These are phyloP conservation scores for Lasioglossum vierecki DNA, from an alignment of 2,888 invertebrate species.

Conservation along the genomic window DNA sequence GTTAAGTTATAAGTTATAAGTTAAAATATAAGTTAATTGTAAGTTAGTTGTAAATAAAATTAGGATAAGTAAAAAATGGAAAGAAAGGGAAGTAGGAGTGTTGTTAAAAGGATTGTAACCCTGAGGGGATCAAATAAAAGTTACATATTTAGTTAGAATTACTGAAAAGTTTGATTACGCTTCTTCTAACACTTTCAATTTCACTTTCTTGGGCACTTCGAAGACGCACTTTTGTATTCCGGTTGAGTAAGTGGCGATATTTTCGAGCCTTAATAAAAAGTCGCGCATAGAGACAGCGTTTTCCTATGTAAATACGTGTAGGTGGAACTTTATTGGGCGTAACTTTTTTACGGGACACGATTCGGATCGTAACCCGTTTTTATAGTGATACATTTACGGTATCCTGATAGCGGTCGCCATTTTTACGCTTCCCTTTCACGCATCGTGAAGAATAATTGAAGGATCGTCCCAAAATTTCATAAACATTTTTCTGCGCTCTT, in stretches of 20 bases:
- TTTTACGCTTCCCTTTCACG: slow-evolving; percentile 13
- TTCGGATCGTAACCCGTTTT: slow-evolving; percentile 23
- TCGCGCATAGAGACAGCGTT: background rate
- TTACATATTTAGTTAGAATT: background rate
- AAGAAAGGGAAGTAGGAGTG: too few species aligned
- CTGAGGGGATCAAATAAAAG: too few species aligned
- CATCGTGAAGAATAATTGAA: background rate
- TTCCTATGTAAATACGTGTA: background rate
- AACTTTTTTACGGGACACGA: slow-evolving; percentile 33
- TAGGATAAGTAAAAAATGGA: too few species aligned
- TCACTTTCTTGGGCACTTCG: background rate
- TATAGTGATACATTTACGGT: slow-evolving; percentile 28
- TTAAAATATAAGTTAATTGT: too few species aligned
- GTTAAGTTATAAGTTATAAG: too few species aligned
- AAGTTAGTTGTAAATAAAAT: too few species aligned
- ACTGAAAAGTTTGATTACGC: background rate
- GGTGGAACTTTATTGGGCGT: slow-evolving; percentile 19
- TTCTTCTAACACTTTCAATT: background rate
- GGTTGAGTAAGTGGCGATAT: background rate
- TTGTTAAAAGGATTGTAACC: too few species aligned
- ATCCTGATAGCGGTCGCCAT: slow-evolving; percentile 24
- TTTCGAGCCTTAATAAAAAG: slow-evolving; percentile 20
- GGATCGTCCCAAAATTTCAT: background rate
- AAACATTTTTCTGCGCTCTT: background rate
- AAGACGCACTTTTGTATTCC: background rate